These are phyloP conservation scores for Blastobasis adustella DNA, from an alignment of 2,888 invertebrate species.

Conservation along the genomic window DNA sequence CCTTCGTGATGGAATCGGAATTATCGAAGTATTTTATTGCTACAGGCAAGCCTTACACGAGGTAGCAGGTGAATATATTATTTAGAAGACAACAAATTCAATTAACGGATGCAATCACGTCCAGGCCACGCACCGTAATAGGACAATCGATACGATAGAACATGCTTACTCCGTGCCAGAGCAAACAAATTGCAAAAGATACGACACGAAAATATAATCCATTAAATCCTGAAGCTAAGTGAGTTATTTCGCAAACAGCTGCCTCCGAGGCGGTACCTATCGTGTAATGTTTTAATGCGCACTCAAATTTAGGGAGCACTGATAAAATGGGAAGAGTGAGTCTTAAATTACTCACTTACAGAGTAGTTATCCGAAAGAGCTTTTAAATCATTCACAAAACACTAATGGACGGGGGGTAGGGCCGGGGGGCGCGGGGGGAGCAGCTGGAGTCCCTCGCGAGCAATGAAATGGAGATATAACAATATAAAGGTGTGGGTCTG, in stretches of 20 bases:
- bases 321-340: slow-evolving; percentile 71
- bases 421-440: slow-evolving; percentile 31
- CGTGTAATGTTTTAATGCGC: slow-evolving; percentile 67
- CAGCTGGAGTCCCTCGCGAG: slow-evolving; percentile 65
- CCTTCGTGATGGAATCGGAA: too few species aligned
- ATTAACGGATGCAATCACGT: too few species aligned
- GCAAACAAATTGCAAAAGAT: too few species aligned
- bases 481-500: slow-evolving; percentile 67
- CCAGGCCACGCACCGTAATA: too few species aligned
- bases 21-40: too few species aligned
- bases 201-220: slow-evolving; percentile 18
- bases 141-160: too few species aligned
- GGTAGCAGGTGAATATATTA: too few species aligned
- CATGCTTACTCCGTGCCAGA: too few species aligned
- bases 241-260: slow-evolving; percentile 33
- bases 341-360: slow-evolving; percentile 75
- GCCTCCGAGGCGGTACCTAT: slow-evolving; percentile 22
- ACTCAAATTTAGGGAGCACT: slow-evolving; percentile 73
- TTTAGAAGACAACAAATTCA: too few species aligned
- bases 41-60: too few species aligned
- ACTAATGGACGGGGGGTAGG: slow-evolving; percentile 66
- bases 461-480: slow-evolving; percentile 72
- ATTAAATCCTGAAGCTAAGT: slow-evolving; percentile 34
- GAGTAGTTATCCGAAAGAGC: slow-evolving; percentile 76
- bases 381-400: slow-evolving; percentile 76